Evolutionary conservation across 2,888 invertebrate species (phyloP), one percentile per base, ranked within the genome.

Genomic region (Ophion slaviceki): DNA sequence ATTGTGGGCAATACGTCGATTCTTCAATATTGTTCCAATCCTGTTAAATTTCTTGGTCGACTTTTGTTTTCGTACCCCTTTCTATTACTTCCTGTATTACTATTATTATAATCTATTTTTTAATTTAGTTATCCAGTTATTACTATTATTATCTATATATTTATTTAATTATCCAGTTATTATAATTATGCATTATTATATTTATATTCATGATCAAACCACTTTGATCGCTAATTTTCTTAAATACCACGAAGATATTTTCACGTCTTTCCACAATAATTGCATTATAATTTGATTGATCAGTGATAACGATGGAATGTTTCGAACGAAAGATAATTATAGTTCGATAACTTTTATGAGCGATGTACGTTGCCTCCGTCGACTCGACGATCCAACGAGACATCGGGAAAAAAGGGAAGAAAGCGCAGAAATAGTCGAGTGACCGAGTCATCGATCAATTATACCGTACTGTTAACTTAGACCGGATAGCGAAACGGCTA

Each of bases 401-500:
- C 14, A 10, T 32, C 24, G 45, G 11, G 28, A 10, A 59, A 14
- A 28, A 45, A 53, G n/a, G 5, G 28, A 11, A 64, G 57, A 57
- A 66, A 36, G 14, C 24, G 61, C 53, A 24, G 61, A 78, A 47
- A 83, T 78, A 76, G 67, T 75, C 85, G 85, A 82, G 72, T 86
- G 82, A 86, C 85, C 85, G 82, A 80, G 79, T 83, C 72, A 74
- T 75, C 74, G 61, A 40, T 70, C 67, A 80, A 80, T 45, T 20
- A 53, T 14, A 40, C 17, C 72, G 32, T 80, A 82, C 80, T 62
- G 80, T 82, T 80, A 79, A 80, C 72, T 47, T 40, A 47, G 71
- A 80, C 85, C 85, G 85, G 85, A 86, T 86, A 72, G 79, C 53
- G 45, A 82, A 59, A 59, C 79, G 66, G 70, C 70, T 70, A 45